A percentile compares a stretch with the other conserved stretches of the same genome.
Conservation (phyloP, 2,888 invertebrate genomes). For the Pseudococcus viburni region DNA sequence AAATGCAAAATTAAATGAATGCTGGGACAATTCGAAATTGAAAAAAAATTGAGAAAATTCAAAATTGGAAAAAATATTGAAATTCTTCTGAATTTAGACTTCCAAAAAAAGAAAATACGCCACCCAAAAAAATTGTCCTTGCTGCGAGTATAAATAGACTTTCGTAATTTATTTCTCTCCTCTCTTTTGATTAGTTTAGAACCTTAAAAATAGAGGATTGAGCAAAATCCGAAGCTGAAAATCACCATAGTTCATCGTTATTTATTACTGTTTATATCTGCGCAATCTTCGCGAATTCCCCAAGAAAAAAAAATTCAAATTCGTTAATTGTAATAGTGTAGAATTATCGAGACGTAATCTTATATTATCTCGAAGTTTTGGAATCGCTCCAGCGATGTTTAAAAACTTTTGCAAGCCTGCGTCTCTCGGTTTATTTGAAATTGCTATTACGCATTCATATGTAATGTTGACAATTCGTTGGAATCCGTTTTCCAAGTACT, state of each 20-base stretch:
- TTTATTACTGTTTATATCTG: background rate
- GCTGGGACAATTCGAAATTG: no score
- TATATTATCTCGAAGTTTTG: constrained; percentile 17
- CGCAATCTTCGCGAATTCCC: background rate
- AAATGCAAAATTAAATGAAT: no score
- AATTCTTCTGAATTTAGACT: no score
- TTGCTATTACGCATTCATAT: constrained; percentile 27
- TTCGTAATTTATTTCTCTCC: background rate
- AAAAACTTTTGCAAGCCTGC: background rate
- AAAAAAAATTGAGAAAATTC: no score
- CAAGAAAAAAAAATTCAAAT: background rate
- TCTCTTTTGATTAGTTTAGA: no score
- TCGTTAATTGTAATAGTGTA: constrained; percentile 7
- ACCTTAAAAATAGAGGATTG: background rate
- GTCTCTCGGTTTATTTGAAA: background rate
- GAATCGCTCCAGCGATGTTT: constrained; percentile 24
- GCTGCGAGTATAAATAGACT: background rate
- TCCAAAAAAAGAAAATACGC: no score
- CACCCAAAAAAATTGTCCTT: no score
- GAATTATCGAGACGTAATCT: constrained; percentile 10
- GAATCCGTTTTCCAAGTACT: background rate
- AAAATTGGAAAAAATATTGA: no score
- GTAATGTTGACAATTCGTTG: background rate
- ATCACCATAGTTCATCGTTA: background rate
- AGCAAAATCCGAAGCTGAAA: background rate